Evolutionary conservation across 2,888 invertebrate genomes (phyloP).

Genomic region (Leptinotarsa tumamoca): DNA sequence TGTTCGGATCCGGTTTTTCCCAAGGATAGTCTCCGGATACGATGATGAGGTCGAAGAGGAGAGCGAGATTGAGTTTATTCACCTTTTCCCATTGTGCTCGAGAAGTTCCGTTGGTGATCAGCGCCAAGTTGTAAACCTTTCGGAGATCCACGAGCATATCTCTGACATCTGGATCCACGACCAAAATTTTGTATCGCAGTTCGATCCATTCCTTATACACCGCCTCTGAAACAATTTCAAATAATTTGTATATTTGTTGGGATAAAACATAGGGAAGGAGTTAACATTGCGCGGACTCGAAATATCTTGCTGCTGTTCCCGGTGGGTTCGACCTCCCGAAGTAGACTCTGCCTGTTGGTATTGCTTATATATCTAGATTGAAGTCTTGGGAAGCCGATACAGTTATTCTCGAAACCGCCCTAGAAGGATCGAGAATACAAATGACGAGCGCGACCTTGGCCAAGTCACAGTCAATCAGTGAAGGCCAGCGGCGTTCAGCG

Average conservation of each 20-base stretch:
- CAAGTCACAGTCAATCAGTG: too few species aligned
- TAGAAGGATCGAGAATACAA: too few species aligned
- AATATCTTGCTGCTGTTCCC: too few species aligned
- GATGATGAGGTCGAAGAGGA: conserved; percentile 82
- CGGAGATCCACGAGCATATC: conserved; percentile 78
- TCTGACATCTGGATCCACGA: conserved; percentile 76
- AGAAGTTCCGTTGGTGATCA: conserved; percentile 90
- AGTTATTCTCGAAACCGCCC: too few species aligned
- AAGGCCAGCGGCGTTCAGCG: too few species aligned
- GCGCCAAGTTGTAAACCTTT: conserved; percentile 80
- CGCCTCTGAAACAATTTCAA: conserved; percentile 69
- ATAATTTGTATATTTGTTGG: not conserved
- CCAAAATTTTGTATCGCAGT: conserved; percentile 82
- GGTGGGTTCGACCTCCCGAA: too few species aligned
- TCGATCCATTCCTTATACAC: conserved; percentile 84
- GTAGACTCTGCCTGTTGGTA: too few species aligned
- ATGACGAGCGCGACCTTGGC: too few species aligned
- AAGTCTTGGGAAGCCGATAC: too few species aligned
- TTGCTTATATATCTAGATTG: too few species aligned
- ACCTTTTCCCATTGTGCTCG: conserved; percentile 92
- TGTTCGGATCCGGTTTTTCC: conserved; percentile 87
- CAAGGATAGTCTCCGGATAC: conserved; percentile 87
- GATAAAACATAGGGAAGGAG: too few species aligned
- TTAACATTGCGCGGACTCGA: too few species aligned
- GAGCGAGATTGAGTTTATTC: conserved; percentile 75